Evolutionary conservation across 2,113 vertebrate genomes (phyloP), one percentile per base, ranked within the genome.

Genomic region (Ancistrus triradiatus): DNA sequence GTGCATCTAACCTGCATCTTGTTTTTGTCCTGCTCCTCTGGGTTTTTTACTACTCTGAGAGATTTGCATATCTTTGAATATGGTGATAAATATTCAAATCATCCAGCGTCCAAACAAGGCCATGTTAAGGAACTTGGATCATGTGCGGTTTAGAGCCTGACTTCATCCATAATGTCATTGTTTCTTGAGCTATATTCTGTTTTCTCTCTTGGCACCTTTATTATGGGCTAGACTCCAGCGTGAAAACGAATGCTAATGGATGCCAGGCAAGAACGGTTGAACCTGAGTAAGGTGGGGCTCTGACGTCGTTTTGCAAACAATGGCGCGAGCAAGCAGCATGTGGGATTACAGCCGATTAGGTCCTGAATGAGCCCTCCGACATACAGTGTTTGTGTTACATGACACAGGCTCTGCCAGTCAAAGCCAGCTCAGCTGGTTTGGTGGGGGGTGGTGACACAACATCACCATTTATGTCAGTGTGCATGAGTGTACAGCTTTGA

Each of bases 371-470:
- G 31, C 25, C 11, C 15, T 57, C 15, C 24, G 11, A 9, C 35
- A 67, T 62, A 37, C 55, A 17, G 33, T 63, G 52, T 69, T 63
- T 69, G 69, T 35, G 43, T 52, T 61, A 18, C 53, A 43, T 38
- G 49, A 31, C 42, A 43, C 43, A 19, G 33, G 14, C 50, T 61
- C 25, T 62, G 44, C 42, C 24, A 57, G 50, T 72, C 59, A 49
- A 47, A 72, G 51, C 69, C 69, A 72, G 69, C 64, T 72, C 37
- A 62, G 63, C 63, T 72, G 69, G 69, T 72, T 72, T 72, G 63
- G 58, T n/a, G 62, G 46, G 17, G 69, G 63, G 51, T 14, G 43
- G 57, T 56, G 59, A 67, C 63, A 66, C 57, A 44, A 15, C 57
- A 66, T 61, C 69, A 61, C 64, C 50, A 43, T 25, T 61, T 65